Conservation (phyloP, 2,797 vertebrate genomes). For the Halcyon badia region DNA sequence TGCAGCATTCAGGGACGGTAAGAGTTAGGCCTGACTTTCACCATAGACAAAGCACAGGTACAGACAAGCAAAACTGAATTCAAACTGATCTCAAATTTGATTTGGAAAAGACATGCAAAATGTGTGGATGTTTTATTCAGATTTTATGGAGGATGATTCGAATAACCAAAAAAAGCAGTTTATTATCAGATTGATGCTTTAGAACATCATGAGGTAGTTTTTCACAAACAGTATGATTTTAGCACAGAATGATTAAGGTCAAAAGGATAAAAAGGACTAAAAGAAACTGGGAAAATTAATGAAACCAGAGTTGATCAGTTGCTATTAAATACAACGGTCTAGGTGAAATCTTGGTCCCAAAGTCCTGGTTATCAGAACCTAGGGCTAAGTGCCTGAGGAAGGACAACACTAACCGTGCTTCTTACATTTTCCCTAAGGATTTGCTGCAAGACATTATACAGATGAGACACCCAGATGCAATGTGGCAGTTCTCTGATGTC, state of each 20-base stretch:
- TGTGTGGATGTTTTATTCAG: background rate
- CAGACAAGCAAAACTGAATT: background rate
- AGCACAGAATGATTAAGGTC: background rate
- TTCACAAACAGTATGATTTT: background rate
- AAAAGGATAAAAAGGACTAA: background rate
- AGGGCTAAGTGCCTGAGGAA: background rate
- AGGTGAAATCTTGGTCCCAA: background rate
- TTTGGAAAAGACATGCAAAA: background rate
- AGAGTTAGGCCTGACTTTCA: background rate
- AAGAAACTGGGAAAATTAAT: background rate
- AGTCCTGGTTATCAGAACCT: background rate
- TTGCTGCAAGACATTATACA: background rate
- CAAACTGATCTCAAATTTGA: background rate
- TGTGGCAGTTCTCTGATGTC: background rate
- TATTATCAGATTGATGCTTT: background rate
- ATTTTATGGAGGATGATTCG: background rate
- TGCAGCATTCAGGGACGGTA: fast-evolving
- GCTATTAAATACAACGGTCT: background rate
- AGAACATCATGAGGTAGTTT: background rate
- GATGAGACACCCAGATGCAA: background rate
- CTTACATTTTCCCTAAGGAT: background rate
- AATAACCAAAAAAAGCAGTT: background rate
- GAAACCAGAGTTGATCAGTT: background rate
- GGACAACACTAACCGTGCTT: background rate
- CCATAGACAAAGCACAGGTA: background rate